These are phyloP conservation scores for Harmothoe impar DNA, from an alignment of 2,888 invertebrate species.

Conservation along the genomic window DNA sequence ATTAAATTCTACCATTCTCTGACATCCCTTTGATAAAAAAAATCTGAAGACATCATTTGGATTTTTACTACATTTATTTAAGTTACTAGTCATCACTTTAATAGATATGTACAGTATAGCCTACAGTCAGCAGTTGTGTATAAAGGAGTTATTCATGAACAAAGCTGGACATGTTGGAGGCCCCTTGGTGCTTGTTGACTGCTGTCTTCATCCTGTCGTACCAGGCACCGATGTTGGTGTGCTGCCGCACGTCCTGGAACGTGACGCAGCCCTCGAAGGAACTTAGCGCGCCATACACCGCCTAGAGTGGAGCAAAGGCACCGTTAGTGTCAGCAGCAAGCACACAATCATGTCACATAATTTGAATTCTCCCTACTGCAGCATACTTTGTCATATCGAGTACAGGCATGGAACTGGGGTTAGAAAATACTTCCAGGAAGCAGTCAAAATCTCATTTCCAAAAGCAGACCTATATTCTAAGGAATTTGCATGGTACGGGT, in stretches of 20 bases:
- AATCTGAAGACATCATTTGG: too few relatives aligned
- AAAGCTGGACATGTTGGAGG: slow-evolving; percentile 23
- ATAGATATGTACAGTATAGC: too few relatives aligned
- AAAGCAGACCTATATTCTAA: too few relatives aligned
- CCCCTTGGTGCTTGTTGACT: slow-evolving; percentile 81
- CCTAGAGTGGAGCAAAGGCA: slow-evolving; percentile 80
- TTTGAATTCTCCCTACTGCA: background rate
- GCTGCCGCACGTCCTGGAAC: slow-evolving; percentile 90
- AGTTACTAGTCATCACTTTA: too few relatives aligned
- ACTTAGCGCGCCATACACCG: slow-evolving; percentile 94
- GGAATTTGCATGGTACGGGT: too few relatives aligned
- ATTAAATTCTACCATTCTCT: too few relatives aligned
- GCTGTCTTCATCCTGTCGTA: slow-evolving; percentile 89
- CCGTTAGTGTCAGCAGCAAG: background rate
- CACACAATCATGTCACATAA: background rate
- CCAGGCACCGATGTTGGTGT: slow-evolving; percentile 91
- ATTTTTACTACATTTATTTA: too few relatives aligned
- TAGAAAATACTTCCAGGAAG: too few relatives aligned
- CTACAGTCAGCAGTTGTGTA: background rate
- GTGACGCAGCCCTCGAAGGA: slow-evolving; percentile 97
- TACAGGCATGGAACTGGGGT: too few relatives aligned
- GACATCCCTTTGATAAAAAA: too few relatives aligned
- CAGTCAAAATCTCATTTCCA: too few relatives aligned
- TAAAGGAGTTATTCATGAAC: background rate
- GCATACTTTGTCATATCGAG: too few relatives aligned